Evolutionary conservation across 1,140 invertebrate genomes (phyloP), one percentile per base, ranked within the genome.

Genomic region (Calosoma granatense): DNA sequence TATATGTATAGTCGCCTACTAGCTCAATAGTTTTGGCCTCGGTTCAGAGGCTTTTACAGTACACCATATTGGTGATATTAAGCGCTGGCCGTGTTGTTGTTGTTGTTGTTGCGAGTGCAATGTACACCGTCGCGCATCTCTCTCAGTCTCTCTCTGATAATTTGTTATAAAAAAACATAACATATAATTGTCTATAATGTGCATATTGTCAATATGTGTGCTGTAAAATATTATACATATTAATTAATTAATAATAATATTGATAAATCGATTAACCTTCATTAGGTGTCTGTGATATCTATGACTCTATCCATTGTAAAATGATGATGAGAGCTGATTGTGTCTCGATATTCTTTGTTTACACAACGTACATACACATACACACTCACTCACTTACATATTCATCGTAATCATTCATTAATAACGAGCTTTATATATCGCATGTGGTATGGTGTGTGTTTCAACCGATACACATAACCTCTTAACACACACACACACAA

Each of bases 31-130:
- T 47, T 17, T 17, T 47, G 17, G 51, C 11, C 20, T 22, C 51
- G 51, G 17, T 20, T 21, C n/a, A n/a, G 21, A 51, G 56, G 51
- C 36, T 20, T 57, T 17, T 57, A 55, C 20, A 41, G 64, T 67
- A 67, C 66, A 63, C 66, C 66, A 67, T 66, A 67, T 67, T 67
- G 66, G 66, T 67, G 66, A 59, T 59, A 58, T 58, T 11, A 4
- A 6, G 43, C 43, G 4, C 43, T n/a, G n/a, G n/a, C n/a, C n/a
- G n/a, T n/a, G n/a, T n/a, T n/a, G n/a, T n/a, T n/a, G n/a, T n/a
- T n/a, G n/a, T n/a, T n/a, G n/a, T n/a, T n/a, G n/a, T n/a, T n/a
- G n/a, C n/a, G n/a, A n/a, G n/a, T n/a, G n/a, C n/a, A n/a, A n/a
- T n/a, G n/a, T n/a, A n/a, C n/a, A n/a, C n/a, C n/a, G n/a, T n/a